Conservation (phyloP, 1,140 invertebrate species). For the Drosophila kanapiae region DNA sequence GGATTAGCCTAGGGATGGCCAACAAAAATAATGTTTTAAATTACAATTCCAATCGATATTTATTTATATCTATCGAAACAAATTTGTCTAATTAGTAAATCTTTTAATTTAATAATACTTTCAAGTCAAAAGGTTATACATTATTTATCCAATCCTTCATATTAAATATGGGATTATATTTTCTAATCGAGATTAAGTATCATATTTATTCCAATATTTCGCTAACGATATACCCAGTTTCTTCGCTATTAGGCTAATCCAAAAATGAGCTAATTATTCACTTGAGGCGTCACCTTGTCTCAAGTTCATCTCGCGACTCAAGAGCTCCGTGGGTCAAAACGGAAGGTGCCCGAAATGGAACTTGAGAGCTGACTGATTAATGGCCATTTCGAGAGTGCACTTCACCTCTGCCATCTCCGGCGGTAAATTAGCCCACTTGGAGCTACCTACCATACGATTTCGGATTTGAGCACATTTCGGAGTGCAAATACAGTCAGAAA, state of each 20-base stretch:
- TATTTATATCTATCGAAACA: neutral
- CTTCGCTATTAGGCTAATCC: neutral
- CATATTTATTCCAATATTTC: neutral
- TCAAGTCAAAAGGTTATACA: too few species aligned
- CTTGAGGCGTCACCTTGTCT: slow-evolving; percentile 41
- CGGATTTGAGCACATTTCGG: slow-evolving; percentile 21
- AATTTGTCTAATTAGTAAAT: neutral
- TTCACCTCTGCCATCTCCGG: slow-evolving; percentile 49
- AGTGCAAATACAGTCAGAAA: slow-evolving; percentile 68
- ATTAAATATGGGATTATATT: neutral
- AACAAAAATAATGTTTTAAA: neutral
- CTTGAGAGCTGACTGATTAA: slow-evolving; percentile 62
- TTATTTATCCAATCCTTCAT: neutral
- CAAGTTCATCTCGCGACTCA: slow-evolving; percentile 51
- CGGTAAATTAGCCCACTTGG: slow-evolving; percentile 69
- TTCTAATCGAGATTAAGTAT: neutral
- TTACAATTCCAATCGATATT: too few species aligned
- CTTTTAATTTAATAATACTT: too few species aligned
- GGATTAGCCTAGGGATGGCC: neutral
- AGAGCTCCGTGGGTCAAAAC: slow-evolving; percentile 44
- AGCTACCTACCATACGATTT: slow-evolving; percentile 8
- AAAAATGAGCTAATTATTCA: slow-evolving; percentile 64
- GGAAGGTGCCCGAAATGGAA: slow-evolving; percentile 59
- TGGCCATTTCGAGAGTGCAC: slow-evolving; percentile 60
- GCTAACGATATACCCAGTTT: neutral